These are phyloP conservation scores for Euwallacea similis DNA, from an alignment of 1,140 invertebrate species.

Conservation along the genomic window DNA sequence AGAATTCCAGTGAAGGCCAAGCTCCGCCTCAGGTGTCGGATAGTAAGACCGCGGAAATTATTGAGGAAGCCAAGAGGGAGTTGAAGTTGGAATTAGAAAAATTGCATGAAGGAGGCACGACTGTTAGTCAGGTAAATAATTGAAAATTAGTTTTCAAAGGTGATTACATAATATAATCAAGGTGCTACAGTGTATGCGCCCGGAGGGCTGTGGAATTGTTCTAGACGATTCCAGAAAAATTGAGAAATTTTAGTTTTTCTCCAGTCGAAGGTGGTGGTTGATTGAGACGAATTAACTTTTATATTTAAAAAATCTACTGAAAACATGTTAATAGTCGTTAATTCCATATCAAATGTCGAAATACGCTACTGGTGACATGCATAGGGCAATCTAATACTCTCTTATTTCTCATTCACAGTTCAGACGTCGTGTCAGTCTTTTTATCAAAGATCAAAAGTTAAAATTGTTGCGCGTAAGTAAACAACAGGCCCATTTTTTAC, in stretches of 20 bases:
- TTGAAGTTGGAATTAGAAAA: conserved; percentile 32
- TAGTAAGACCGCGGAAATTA: conserved; percentile 14
- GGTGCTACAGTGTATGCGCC: neutral
- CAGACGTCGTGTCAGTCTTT: conserved; percentile 27
- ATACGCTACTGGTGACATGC: too few species aligned
- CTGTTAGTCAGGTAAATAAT: conserved; percentile 30
- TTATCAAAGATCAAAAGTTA: conserved; percentile 31
- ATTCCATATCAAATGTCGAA: too few species aligned
- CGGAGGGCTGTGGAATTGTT: neutral
- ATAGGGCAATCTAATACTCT: neutral
- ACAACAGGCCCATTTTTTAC: neutral
- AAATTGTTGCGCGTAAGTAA: conserved; percentile 33
- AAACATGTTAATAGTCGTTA: too few species aligned
- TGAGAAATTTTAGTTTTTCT: too few species aligned
- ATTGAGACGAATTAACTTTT: too few species aligned
- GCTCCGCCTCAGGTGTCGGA: neutral
- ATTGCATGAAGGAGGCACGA: conserved; percentile 26
- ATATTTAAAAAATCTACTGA: too few species aligned
- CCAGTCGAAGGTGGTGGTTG: too few species aligned
- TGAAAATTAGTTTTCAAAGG: neutral
- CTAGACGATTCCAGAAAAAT: too few species aligned
- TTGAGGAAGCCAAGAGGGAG: conserved; percentile 27
- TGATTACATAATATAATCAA: neutral
- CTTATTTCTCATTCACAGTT: conserved; percentile 20
- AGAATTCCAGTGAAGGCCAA: too few species aligned